phyloP scores from a whole-genome alignment of 2,888 invertebrate genomes.

The Falcaria lacertinaria region DNA sequence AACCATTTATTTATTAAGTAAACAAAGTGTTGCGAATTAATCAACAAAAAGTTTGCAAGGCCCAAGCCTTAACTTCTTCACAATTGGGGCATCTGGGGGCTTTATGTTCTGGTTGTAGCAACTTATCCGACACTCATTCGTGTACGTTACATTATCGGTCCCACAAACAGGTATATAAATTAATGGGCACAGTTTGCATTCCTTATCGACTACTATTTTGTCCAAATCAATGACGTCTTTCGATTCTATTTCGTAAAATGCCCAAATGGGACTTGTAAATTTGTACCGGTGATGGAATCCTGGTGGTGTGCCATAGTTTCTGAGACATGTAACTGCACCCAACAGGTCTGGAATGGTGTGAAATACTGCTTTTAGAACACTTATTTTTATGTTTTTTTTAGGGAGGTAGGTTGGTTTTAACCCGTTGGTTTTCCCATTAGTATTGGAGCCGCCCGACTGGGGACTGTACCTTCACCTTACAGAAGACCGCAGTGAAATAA shows the following conservation, averaged over 20 bases:
- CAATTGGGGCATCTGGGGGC: background rate
- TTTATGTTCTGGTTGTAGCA: constrained; percentile 13
- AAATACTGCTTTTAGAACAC: too few species aligned
- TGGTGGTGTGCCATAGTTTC: background rate
- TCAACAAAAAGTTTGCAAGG: background rate
- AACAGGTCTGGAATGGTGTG: too few species aligned
- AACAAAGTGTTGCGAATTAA: background rate
- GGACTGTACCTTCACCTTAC: too few species aligned
- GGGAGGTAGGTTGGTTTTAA: too few species aligned
- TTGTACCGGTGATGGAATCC: background rate
- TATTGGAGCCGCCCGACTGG: too few species aligned
- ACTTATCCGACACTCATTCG: constrained; percentile 22
- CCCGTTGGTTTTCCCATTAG: too few species aligned
- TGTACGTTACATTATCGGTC: constrained; percentile 33
- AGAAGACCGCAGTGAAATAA: too few species aligned
- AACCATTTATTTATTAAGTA: too few species aligned
- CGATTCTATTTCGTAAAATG: constrained; percentile 2
- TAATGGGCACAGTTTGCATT: constrained; percentile 26
- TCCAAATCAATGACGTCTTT: constrained; percentile 10
- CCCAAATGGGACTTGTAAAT: background rate
- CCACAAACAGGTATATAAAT: constrained; percentile 41
- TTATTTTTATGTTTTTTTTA: too few species aligned
- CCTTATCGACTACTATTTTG: constrained; percentile 5
- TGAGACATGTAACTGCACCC: background rate
- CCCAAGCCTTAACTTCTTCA: background rate